These are phyloP conservation scores for Batillaria attramentaria DNA, from an alignment of 1,140 invertebrate genomes.

Conservation along the genomic window DNA sequence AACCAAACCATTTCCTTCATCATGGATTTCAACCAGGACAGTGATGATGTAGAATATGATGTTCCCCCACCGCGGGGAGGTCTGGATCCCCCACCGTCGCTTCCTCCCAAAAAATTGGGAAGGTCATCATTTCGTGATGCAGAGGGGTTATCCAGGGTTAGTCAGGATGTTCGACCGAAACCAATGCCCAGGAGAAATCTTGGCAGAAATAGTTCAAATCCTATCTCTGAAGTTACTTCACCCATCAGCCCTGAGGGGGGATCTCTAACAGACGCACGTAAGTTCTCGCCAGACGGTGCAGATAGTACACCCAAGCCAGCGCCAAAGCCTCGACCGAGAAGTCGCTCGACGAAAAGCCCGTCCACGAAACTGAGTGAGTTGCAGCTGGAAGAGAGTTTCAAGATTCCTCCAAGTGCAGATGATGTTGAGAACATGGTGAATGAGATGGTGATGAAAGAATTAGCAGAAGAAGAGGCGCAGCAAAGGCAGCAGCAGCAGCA, in stretches of 20 bases:
- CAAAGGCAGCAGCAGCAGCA: not conserved
- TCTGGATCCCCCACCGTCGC: conserved; percentile 2
- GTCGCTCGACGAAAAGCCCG: not conserved
- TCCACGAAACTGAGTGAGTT: not conserved
- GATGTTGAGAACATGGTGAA: conserved; percentile 22
- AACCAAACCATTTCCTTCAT: too few species aligned
- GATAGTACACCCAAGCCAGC: not conserved
- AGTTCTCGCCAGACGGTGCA: not conserved
- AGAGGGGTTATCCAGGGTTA: conserved; percentile 11
- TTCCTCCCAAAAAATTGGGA: conserved; percentile 10
- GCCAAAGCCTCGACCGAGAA: conserved; percentile 12
- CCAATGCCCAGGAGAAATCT: not conserved
- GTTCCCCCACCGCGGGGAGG: not conserved
- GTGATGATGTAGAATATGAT: conserved; percentile 14
- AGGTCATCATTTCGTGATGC: conserved; percentile 1
- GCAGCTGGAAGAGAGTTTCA: not conserved
- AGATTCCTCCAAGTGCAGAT: conserved; percentile 30
- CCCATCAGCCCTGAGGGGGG: conserved; percentile 2
- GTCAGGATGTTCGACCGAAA: conserved; percentile 7
- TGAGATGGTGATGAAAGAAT: conserved; percentile 4
- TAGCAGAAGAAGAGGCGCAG: conserved; percentile 8
- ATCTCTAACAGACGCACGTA: not conserved
- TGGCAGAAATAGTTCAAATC: not conserved
- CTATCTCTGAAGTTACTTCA: not conserved
- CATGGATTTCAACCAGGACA: not conserved